Evolutionary conservation across 2,797 vertebrate genomes (phyloP).

Genomic region (Enteromius argenteus): DNA sequence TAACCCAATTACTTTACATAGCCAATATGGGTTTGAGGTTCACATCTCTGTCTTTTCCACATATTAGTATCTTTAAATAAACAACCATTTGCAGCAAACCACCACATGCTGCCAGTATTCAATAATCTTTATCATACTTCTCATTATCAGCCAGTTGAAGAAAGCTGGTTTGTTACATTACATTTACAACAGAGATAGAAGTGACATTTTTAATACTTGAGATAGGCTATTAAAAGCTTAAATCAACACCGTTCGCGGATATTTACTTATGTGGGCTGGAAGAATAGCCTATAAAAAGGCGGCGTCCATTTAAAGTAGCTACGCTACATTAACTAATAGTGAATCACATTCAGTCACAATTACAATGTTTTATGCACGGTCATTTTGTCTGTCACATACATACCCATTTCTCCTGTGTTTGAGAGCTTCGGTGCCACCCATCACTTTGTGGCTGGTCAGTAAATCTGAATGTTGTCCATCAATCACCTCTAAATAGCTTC

Average conservation of each 20-base stretch:
- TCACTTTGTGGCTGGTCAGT: slow-evolving; percentile 80
- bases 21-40: neutral
- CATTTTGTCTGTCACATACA: slow-evolving; percentile 46
- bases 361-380: neutral
- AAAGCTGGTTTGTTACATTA: neutral
- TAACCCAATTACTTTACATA: neutral
- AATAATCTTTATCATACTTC: neutral
- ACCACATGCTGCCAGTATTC: neutral
- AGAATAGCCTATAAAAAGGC: neutral
- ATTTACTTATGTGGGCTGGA: neutral
- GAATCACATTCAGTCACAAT: neutral
- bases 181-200: neutral
- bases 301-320: neutral
- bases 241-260: neutral
- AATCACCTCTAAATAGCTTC: slow-evolving; percentile 82
- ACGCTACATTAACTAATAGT: neutral
- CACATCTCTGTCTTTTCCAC: neutral
- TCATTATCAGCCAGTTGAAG: neutral
- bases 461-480: slow-evolving; percentile 82
- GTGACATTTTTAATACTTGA: neutral
- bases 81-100: neutral
- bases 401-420: slow-evolving; percentile 90
- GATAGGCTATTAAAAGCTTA: neutral
- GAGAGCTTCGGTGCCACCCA: slow-evolving; percentile 82
- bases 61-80: neutral